Base-by-base conservation (phyloP, 2,888 invertebrate species). In the Ganaspis brasiliensis region DNA sequence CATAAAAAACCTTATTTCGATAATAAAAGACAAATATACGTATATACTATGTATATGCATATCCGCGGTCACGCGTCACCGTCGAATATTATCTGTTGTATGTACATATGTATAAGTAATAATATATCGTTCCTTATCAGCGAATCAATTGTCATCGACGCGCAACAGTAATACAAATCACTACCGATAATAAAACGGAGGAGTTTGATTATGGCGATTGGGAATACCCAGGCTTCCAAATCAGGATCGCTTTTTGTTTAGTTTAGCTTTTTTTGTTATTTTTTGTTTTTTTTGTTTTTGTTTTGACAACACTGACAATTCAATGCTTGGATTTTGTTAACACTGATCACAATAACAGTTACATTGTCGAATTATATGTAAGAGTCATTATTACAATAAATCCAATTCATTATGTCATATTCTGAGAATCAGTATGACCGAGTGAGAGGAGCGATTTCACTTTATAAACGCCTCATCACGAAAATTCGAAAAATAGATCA, bases 51-150 rank as follows among this genome's bases (percentile, higher is more conserved):
- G 45, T 67, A 67, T 67, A 67, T 67, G 67, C 45, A 67, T 26
- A 49, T 67, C 45, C 67, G 67, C 26, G 67, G 45, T 45, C 67
- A 45, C 67, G 67, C 67, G n/a, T 45, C n/a, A 45, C 67, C 67
- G 45, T 24, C 67, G 45, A 40, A 67, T 67, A 49, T 78, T 79
- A 79, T 81, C 75, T 74, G 75, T 79, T 79, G 79, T 79, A 79
- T 81, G 75, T 81, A 81, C 79, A 81, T 81, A 81, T 81, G 81
- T 81, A 81, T 79, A 81, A 81, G 77, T 81, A 81, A 81, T 79
- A 45, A 61, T 61, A 73, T 72, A 74, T 56, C 76, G 67, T 73
- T 73, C 40, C 61, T 61, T 61, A 59, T 61, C 59, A 59, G 55
- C 49, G 73, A 73, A 61, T 61, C 73, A 55, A 73, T 72, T 52